phyloP scores from a whole-genome alignment of 2,888 invertebrate species.

The Ligdia adustata region DNA sequence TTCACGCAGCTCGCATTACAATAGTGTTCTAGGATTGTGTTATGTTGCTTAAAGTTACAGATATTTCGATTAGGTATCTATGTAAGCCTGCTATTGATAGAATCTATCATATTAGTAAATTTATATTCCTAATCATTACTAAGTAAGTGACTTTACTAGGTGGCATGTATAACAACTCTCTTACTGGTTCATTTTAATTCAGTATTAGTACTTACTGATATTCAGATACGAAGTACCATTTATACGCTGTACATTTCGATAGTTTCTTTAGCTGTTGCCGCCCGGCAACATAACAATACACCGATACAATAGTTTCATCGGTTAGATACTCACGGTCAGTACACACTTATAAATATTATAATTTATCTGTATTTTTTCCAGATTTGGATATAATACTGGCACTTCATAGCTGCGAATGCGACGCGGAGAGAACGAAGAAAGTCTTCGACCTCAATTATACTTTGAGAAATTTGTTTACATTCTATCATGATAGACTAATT shows the following conservation, averaged over 20 bases:
- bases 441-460: conserved; percentile 88
- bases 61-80: no score
- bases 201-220: no score
- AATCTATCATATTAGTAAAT: neutral
- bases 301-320: conserved; percentile 3
- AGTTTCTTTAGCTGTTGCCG: neutral
- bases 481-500: conserved; percentile 81
- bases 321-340: no score
- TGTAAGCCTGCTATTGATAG: no score
- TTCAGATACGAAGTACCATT: no score
- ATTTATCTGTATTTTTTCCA: no score
- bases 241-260: no score
- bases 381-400: conserved; percentile 86
- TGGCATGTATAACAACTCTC: no score
- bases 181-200: no score
- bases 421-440: conserved; percentile 85
- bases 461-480: conserved; percentile 85
- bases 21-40: neutral
- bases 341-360: no score
- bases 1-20: neutral
- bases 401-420: conserved; percentile 87
- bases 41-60: no score
- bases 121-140: neutral
- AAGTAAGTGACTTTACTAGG: no score
- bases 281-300: conserved; percentile 1